These are phyloP conservation scores for Epizoanthus stellaris DNA, from an alignment of 92 coral and sea anemone genomes.

Conservation along the genomic window DNA sequence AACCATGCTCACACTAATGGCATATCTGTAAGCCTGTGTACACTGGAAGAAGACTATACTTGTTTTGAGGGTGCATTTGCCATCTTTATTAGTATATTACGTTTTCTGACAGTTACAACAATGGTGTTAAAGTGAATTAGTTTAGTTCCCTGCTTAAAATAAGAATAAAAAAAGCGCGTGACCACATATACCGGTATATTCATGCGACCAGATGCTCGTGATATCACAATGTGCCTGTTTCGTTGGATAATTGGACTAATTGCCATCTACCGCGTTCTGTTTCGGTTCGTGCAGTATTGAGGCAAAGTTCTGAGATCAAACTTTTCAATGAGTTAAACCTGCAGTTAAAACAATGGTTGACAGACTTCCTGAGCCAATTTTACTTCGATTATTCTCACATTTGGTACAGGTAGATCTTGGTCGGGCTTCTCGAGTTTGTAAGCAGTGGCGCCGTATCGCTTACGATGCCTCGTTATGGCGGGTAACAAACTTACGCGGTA, in stretches of 20 bases:
- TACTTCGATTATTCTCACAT: conserved; percentile 62
- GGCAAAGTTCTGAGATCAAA: neutral
- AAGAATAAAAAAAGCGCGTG: too few species aligned
- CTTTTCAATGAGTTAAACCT: neutral
- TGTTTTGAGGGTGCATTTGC: too few species aligned
- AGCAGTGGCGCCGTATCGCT: conserved; percentile 69
- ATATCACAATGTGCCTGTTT: conserved; percentile 25
- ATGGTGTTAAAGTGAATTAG: too few species aligned
- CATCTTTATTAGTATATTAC: too few species aligned
- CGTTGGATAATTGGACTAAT: conserved; percentile 30
- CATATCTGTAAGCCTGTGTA: too few species aligned
- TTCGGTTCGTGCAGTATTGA: neutral
- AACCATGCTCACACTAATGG: too few species aligned
- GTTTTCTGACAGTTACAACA: too few species aligned
- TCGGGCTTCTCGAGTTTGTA: conserved; percentile 58
- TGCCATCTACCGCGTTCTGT: neutral
- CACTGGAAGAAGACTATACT: too few species aligned
- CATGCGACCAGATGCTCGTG: neutral
- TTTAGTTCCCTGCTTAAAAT: too few species aligned
- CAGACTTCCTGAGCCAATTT: conserved; percentile 68
- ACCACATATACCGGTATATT: too few species aligned
- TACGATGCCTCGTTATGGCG: conserved; percentile 74
- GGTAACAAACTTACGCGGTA: conserved; percentile 64
- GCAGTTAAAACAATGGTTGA: conserved; percentile 41
- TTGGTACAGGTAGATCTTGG: conserved; percentile 50